Evolutionary conservation across 92 coral and sea anemone genomes (phyloP).

Genomic region (Muricea muricata): DNA sequence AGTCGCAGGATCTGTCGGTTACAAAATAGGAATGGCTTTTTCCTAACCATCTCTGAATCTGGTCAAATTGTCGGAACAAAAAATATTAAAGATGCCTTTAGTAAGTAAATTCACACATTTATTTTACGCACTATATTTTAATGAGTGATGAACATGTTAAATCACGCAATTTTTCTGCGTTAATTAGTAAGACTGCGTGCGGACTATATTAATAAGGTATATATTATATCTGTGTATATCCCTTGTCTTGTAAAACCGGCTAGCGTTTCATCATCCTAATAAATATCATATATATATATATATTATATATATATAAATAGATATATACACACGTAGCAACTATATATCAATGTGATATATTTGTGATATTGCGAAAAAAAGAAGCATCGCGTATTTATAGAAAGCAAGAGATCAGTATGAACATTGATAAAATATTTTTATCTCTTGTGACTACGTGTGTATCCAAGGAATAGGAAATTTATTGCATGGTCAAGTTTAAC

Average conservation of each 20-base stretch:
- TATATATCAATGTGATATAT: no score
- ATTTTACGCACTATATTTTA: neutral
- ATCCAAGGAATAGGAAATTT: no score
- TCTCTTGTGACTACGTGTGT: neutral
- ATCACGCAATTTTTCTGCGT: constrained; percentile 15
- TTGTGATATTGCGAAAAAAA: no score
- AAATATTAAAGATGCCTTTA: constrained; percentile 12
- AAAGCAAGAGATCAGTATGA: neutral
- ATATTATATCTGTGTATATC: neutral
- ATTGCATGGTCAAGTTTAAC: no score
- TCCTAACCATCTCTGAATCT: constrained; percentile 39
- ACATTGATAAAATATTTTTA: neutral
- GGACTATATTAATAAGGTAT: neutral
- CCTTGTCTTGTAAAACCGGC: neutral
- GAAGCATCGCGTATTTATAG: neutral
- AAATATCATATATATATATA: neutral
- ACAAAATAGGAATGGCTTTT: constrained; percentile 34
- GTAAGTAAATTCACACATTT: constrained; percentile 27
- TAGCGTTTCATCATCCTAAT: neutral
- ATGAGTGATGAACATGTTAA: neutral
- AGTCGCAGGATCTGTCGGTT: constrained; percentile 33
- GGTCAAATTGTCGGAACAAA: constrained; percentile 42
- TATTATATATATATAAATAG: no score
- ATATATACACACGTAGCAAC: no score
- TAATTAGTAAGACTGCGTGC: neutral